Conservation (phyloP, 2,113 vertebrate species). For the Colossoma macropomum region DNA sequence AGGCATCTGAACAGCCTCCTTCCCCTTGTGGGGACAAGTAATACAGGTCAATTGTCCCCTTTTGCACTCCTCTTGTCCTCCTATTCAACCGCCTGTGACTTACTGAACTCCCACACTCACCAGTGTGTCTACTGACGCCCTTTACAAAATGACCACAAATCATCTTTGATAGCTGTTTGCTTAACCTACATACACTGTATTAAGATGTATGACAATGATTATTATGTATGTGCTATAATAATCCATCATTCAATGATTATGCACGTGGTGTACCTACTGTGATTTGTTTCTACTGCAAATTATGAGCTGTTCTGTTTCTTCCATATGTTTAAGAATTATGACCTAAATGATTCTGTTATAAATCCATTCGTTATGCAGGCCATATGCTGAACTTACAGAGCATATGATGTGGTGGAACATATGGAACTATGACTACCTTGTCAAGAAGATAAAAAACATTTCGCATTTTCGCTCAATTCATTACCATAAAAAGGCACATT, state of each 20-base stretch:
- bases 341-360: neutral
- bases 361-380: neutral
- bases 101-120: neutral
- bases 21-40: neutral
- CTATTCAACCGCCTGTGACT: neutral
- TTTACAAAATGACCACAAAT: too few relatives aligned
- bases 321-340: neutral
- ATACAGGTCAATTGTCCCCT: neutral
- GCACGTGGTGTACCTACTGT: neutral
- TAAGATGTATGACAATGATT: too few relatives aligned
- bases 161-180: too few relatives aligned
- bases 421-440: neutral
- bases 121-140: neutral
- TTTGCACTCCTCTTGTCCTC: neutral
- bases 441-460: neutral
- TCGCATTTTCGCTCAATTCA: too few relatives aligned
- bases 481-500: too few relatives aligned
- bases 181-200: neutral
- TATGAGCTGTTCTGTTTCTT: neutral
- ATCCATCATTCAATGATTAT: too few relatives aligned
- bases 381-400: neutral
- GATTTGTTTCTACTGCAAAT: neutral
- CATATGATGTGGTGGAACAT: neutral
- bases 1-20: neutral
- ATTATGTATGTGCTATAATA: too few relatives aligned